Base-by-base conservation (phyloP, 2,113 vertebrate genomes). In the Camelus dromedarius region DNA sequence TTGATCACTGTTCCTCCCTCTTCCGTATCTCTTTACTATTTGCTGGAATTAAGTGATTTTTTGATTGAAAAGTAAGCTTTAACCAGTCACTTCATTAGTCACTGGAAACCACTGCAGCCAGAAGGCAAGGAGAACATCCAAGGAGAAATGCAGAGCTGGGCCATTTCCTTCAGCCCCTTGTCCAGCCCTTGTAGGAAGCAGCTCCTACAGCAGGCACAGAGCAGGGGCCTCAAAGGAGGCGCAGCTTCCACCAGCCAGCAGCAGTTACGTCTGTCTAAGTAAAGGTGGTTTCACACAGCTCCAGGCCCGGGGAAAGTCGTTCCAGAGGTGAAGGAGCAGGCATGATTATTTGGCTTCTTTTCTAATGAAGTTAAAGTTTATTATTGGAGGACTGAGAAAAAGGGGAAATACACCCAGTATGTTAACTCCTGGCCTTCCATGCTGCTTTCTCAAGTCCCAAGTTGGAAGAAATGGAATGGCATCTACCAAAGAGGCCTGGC, bases 31-130 rank as follows among this genome's bases (percentile, higher is more conserved):
- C 14, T 38, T 46, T 46, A 20, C 60, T 97, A 81, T 96, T 97
- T 93, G 96, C 92, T 97, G 89, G 84, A 97, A 98, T 97, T 87
- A 35, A 35, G 35, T 35, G 97, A 98, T 95, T 96, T 97, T 98
- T 96, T 97, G 93, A 98, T 91, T 93, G 96, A 94, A 91, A 97
- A 97, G 96, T 88, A 85, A 96, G 73, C 92, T 96, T 91, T 97
- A 97, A 96, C 84, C 93, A 90, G 77, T 96, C 89, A 84, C 92
- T 97, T 97, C 96, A 94, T 98, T 98, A 97, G 97, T 88, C 97
- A 93, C 73, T 0, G 70, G 95, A 97, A 97, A 96, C 96, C 96
- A 93, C 85, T 97, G 94, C 96, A 95, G 96, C 82, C 97, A 97
- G 97, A 96, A 96, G 95, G 96, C 97, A 96, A 96, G 82, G 93